Evolutionary conservation across 2,888 invertebrate genomes (phyloP).

Genomic region (Chymomyza procnemis): DNA sequence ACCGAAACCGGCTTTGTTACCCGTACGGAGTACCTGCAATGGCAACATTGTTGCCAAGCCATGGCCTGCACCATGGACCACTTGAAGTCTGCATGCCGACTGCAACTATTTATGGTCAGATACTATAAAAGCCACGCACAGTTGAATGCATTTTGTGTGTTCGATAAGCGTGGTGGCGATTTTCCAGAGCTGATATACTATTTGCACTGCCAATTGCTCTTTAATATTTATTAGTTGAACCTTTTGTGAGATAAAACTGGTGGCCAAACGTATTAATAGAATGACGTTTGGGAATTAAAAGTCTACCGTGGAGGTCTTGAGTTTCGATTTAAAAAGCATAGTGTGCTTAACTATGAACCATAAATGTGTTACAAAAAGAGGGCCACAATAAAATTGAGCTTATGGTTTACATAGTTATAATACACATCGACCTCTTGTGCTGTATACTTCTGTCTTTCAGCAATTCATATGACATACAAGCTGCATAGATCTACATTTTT

Average conservation of each 20-base stretch:
- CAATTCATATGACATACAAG: too few species aligned
- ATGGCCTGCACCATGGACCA: constrained; percentile 26
- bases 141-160: constrained; percentile 65
- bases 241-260: constrained; percentile 23
- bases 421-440: too few species aligned
- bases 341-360: not conserved
- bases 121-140: constrained; percentile 37
- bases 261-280: not conserved
- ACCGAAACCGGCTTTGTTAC: constrained; percentile 50
- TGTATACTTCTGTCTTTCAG: too few species aligned
- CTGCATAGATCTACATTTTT: too few species aligned
- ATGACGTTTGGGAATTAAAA: not conserved
- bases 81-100: constrained; percentile 11
- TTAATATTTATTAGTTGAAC: constrained; percentile 48
- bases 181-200: constrained; percentile 56
- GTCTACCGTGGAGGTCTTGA: not conserved
- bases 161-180: constrained; percentile 53
- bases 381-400: too few species aligned
- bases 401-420: too few species aligned
- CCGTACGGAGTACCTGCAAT: constrained; percentile 28
- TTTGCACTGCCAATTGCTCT: constrained; percentile 23
- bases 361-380: too few species aligned
- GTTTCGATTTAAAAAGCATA: not conserved
- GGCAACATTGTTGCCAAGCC: constrained; percentile 54
- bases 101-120: constrained; percentile 38